Conservation (phyloP, 2,797 vertebrate species). For the Podarcis siculus region DNA sequence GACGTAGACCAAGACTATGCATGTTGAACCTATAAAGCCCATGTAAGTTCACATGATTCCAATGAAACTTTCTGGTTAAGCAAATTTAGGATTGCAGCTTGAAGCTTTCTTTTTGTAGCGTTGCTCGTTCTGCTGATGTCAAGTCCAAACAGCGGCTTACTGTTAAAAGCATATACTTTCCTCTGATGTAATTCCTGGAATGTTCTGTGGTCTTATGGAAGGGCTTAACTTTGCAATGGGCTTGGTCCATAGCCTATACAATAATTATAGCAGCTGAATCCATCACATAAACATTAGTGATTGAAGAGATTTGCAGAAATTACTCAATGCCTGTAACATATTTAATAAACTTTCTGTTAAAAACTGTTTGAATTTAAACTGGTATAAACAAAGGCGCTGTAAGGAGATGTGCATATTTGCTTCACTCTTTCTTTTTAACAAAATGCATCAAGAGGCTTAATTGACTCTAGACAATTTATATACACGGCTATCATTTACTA, state of each 20-base stretch:
- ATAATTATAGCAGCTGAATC: constrained; percentile 78
- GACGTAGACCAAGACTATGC: not conserved
- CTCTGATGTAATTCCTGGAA: constrained; percentile 74
- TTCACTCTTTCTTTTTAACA: constrained; percentile 37
- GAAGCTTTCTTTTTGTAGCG: constrained; percentile 62
- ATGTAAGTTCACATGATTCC: not conserved
- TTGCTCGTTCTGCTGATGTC: constrained; percentile 67
- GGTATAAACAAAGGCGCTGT: constrained; percentile 73
- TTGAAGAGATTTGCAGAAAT: constrained; percentile 75
- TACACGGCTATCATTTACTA: not conserved
- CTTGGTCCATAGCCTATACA: constrained; percentile 69
- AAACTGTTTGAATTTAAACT: constrained; percentile 65
- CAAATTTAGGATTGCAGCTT: constrained; percentile 29
- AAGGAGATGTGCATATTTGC: constrained; percentile 68
- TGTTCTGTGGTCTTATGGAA: constrained; percentile 74
- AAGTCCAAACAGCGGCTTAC: constrained; percentile 75
- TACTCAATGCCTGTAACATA: constrained; percentile 77
- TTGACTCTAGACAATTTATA: constrained; percentile 53
- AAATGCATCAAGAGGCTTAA: constrained; percentile 50
- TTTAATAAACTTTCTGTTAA: constrained; percentile 79
- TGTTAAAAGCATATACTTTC: constrained; percentile 75
- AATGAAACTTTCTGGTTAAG: not conserved
- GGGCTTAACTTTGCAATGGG: constrained; percentile 79
- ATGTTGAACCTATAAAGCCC: not conserved
- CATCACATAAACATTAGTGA: constrained; percentile 78